Base-by-base conservation (phyloP, 1,140 invertebrate genomes). In the Drosophila setifemur region DNA sequence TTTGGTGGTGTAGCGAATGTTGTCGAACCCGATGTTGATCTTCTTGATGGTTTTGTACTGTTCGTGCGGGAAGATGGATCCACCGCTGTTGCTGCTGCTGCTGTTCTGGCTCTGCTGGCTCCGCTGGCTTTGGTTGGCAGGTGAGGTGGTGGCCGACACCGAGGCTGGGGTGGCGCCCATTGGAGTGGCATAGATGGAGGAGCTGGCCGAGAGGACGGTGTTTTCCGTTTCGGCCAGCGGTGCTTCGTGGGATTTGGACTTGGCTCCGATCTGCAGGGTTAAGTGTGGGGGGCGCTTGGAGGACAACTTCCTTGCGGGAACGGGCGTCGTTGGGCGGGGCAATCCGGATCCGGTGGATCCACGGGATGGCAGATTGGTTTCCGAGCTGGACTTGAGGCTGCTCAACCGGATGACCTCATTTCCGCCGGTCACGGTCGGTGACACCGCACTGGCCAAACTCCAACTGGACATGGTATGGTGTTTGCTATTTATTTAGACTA, bases 1-100 rank as follows among this genome's bases (percentile, higher is more conserved):
- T 55, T 66, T 73, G 28, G 31, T 66, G 33, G 63, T 78, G 29
- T 89, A 85, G 8, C 63, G 55, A 4, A 89, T 64, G 60, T 89
- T 85, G 1, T 87, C 67, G 45, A 89, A 89, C 9, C 77, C 82
- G 7, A 89, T 88, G 44, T 89, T 73, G 29, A 89, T 66, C 35
- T 78, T 79, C 42, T 89, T 89, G 53, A 78, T 83, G 50, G 68
- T 48, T 45, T 79, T 89, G 53, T 79, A 72, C 23, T 89, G 81
- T 35, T 88, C 86, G 39, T 89, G 74, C 1, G 86, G 81, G 18
- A 89, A 82, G 9, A 83, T 66, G 28, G 76, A 83, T 4, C 47
- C 60, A 8, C 73, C 42, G 11, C 81, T 85, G 63, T 28, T 64
- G 58, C 26, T 33, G 47, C 26, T 61, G 44, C 35, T 66, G 44